Percentiles rank a stretch among this genome's conserved stretches.
Conservation (phyloP, 2,888 invertebrate genomes). For the Eurytoma adleriae region DNA sequence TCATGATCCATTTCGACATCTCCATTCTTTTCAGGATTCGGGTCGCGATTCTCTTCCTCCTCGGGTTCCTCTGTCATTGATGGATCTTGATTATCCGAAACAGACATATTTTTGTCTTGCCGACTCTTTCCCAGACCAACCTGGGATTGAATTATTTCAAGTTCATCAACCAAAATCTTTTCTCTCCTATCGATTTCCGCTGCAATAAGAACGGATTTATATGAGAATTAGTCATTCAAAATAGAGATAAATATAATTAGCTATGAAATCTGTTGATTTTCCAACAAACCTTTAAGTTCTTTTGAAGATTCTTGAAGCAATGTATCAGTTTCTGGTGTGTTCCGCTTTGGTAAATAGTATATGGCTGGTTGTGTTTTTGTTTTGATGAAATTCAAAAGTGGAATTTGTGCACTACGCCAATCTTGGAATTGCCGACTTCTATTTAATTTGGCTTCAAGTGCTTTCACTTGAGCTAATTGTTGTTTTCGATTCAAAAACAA, state of each 20-base stretch:
- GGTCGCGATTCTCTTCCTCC: conserved; percentile 73
- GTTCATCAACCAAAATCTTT: conserved; percentile 68
- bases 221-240: conserved; percentile 3
- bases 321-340: conserved; percentile 77
- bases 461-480: conserved; percentile 92
- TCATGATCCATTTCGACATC: conserved; percentile 47
- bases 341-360: conserved; percentile 91
- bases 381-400: conserved; percentile 88
- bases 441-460: conserved; percentile 93
- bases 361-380: conserved; percentile 92
- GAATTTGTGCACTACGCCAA: conserved; percentile 89
- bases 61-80: conserved; percentile 61
- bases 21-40: conserved; percentile 68
- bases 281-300: conserved; percentile 68
- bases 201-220: conserved; percentile 56
- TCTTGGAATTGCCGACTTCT: conserved; percentile 91
- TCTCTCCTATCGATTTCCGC: conserved; percentile 72
- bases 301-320: conserved; percentile 70
- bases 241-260: neutral
- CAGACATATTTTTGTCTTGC: conserved; percentile 63
- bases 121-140: conserved; percentile 68
- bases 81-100: conserved; percentile 56
- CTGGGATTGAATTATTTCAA: conserved; percentile 71
- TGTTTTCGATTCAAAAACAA: conserved; percentile 90
- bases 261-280: neutral